phyloP scores from a whole-genome alignment of 2,888 invertebrate genomes.

The Drosophila suboccidentalis region DNA sequence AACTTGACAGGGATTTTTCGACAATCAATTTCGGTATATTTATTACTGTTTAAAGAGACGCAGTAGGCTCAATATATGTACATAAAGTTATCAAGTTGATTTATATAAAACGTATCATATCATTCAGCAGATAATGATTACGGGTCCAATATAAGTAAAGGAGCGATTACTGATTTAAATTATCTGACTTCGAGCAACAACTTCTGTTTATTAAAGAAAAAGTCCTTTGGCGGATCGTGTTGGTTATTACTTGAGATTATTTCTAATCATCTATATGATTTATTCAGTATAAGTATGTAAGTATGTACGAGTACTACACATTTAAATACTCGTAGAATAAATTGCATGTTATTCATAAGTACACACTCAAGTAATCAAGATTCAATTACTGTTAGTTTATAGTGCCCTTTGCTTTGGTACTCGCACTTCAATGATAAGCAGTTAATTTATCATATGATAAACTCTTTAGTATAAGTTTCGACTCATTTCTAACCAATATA shows the following conservation, averaged over 20 bases:
- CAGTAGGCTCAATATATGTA: background rate
- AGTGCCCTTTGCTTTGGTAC: conserved; percentile 25
- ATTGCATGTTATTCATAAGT: conserved; percentile 41
- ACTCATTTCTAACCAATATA: background rate
- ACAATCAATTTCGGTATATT: too few relatives aligned
- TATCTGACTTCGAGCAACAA: background rate
- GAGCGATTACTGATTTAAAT: background rate
- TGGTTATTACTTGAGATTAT: conserved; percentile 26
- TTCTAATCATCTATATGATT: conserved; percentile 28
- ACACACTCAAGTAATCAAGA: conserved; percentile 43
- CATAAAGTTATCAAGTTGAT: background rate
- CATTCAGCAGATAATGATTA: background rate
- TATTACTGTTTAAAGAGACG: too few relatives aligned
- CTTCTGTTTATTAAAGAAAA: conserved; percentile 9
- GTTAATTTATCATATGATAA: conserved; percentile 6
- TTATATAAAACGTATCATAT: background rate
- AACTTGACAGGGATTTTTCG: too few relatives aligned
- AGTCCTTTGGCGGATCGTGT: conserved; percentile 1
- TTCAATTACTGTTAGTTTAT: conserved; percentile 45
- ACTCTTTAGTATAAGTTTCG: background rate
- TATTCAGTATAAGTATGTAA: background rate
- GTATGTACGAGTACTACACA: conserved; percentile 10
- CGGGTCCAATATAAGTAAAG: background rate
- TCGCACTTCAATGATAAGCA: conserved; percentile 4
- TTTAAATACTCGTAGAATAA: conserved; percentile 10